Base-by-base conservation (phyloP, 1,140 invertebrate genomes). In the Drosophila lacteicornis region DNA sequence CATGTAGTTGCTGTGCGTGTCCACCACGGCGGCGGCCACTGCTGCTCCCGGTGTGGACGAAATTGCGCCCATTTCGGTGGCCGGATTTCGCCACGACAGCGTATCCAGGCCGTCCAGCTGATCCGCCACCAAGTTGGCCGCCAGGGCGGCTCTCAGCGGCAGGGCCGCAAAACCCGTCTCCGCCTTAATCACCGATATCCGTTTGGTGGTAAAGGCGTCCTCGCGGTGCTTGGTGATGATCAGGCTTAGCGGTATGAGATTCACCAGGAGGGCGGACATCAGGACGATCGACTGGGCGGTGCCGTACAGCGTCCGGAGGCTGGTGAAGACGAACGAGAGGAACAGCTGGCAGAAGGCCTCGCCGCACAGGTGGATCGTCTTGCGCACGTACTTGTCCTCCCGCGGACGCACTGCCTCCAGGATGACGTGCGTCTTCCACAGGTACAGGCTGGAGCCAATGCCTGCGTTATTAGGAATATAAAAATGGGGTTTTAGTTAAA, bases 261-360 rank as follows among this genome's bases (percentile, higher is more conserved):
- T 92, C 30, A 92, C 88, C 42, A 92, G 69, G 56, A 92, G 60
- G 12, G 91, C 80, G 19, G 90, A 91, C 91, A 92, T 92, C 15
- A 92, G 53, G 9, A 92, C 82, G 46, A 92, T 87, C 0, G 91
- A 91, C 50, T 92, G 91, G 1, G 91, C 91, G 2, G 91, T 92
- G 12, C 91, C 91, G 9, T 92, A 92, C 0, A 92, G 66, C 0
- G 91, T 92, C n/a, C 91, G 84, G 42, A 92, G 60, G 58, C 92
- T 92, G 79, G 90, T 92, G 46, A 92, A 92, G 3, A 92, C 91
- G 30, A 92, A 92, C 4, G 91, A 92, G 3, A 92, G 77, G 53
- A 92, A 92, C 1, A 92, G 63, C 49, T 92, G 91, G 63, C 91
- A 92, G 46, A 92, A 92, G 22, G 91, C 91, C 62, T 92, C 91